Evolutionary conservation across 2,113 vertebrate species (phyloP).

Genomic region (Leiothrix lutea): DNA sequence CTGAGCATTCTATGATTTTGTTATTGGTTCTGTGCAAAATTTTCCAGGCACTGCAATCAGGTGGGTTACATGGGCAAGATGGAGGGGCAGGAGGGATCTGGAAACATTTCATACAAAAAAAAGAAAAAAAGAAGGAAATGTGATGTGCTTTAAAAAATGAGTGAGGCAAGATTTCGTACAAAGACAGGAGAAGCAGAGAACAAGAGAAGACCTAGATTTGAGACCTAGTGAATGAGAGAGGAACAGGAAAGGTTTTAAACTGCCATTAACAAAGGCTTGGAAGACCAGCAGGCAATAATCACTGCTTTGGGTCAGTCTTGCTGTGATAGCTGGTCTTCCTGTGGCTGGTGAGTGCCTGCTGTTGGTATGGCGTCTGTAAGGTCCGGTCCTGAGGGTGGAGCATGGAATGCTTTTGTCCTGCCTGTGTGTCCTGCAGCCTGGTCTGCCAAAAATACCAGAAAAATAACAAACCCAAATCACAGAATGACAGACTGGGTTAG

Average conservation of each 20-base stretch:
- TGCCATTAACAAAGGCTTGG: neutral
- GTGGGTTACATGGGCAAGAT: neutral
- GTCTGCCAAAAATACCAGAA: neutral
- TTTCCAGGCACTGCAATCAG: neutral
- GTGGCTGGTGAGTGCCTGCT: neutral
- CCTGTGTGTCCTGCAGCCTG: neutral
- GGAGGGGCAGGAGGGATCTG: neutral
- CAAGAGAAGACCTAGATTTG: neutral
- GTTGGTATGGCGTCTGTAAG: neutral
- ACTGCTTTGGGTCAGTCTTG: neutral
- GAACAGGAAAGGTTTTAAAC: neutral
- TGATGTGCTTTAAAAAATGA: neutral
- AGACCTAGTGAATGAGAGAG: neutral
- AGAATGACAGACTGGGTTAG: neutral
- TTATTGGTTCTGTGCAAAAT: neutral
- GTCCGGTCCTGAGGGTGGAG: neutral
- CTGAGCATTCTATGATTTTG: neutral
- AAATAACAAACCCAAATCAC: fast-evolving
- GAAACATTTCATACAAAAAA: neutral
- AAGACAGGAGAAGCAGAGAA: neutral
- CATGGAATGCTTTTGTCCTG: neutral
- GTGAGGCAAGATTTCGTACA: neutral
- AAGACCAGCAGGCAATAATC: neutral
- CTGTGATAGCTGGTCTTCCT: neutral
- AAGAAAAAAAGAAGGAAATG: neutral